Evolutionary conservation across 2,797 vertebrate species (phyloP).

Genomic region (Holocentrus rufus): DNA sequence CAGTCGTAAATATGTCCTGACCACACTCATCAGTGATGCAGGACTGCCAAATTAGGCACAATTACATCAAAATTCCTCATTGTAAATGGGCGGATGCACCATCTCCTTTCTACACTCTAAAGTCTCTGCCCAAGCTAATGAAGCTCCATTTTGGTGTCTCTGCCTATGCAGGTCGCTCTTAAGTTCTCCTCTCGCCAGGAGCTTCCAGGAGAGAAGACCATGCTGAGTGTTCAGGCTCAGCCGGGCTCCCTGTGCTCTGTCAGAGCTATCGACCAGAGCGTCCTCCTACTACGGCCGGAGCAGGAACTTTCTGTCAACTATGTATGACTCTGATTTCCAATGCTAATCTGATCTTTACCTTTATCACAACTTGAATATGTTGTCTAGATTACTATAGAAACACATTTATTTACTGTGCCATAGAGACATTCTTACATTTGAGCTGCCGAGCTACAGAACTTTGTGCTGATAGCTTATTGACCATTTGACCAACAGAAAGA

Average conservation of each 20-base stretch:
- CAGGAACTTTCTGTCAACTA: slow-evolving; percentile 77
- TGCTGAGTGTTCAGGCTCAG: slow-evolving; percentile 78
- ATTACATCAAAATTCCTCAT: no score
- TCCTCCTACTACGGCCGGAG: slow-evolving; percentile 84
- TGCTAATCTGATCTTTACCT: neutral
- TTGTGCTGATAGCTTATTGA: no score
- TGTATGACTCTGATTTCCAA: slow-evolving; percentile 69
- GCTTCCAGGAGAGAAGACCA: slow-evolving; percentile 78
- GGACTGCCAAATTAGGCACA: no score
- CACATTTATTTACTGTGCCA: no score
- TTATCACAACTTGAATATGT: neutral
- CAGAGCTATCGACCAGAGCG: slow-evolving; percentile 87
- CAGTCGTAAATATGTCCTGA: no score
- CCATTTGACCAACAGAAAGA: no score
- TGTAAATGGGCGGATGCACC: no score
- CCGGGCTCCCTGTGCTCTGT: slow-evolving; percentile 88
- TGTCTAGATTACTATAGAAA: neutral
- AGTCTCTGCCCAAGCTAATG: neutral
- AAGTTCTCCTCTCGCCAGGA: slow-evolving; percentile 76
- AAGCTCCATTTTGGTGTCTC: slow-evolving; percentile 2
- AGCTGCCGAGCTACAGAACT: no score
- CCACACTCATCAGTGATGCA: no score
- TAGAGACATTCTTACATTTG: no score
- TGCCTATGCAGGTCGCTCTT: slow-evolving; percentile 82
- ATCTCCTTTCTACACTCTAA: no score